Conservation (phyloP, 2,113 vertebrate species). For the Pleuronectes platessa region DNA sequence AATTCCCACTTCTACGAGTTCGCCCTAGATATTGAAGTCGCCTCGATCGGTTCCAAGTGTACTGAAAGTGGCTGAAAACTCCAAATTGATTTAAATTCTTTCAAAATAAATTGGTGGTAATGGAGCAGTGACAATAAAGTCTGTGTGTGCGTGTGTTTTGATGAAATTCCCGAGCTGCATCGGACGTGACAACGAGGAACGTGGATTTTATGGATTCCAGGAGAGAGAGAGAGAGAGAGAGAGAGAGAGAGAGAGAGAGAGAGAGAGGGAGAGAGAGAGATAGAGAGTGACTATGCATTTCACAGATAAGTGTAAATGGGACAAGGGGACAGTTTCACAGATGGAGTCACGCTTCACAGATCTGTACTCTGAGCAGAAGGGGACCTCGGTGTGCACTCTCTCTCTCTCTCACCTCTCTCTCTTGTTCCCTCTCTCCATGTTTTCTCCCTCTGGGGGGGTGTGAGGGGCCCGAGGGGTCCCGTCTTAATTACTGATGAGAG, state of each 20-base stretch:
- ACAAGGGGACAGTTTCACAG: constrained; percentile 13
- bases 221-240: not conserved
- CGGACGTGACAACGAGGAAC: not conserved
- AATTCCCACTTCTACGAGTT: not conserved
- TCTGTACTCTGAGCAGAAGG: constrained; percentile 24
- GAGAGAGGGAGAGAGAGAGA: not conserved
- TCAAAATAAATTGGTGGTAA: not conserved
- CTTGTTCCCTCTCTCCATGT: constrained; percentile 5
- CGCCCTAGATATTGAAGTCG: not conserved
- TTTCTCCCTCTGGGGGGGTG: constrained; percentile 39
- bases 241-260: not conserved
- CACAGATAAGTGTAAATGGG: constrained; percentile 45
- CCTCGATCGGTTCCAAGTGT: not conserved
- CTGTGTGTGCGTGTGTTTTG: not conserved
- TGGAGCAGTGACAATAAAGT: not conserved
- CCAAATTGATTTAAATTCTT: constrained; percentile 16
- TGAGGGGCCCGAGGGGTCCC: constrained; percentile 51
- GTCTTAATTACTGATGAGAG: constrained; percentile 76
- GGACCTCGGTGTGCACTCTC: constrained; percentile 6
- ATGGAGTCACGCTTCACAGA: constrained; percentile 48
- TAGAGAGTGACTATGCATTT: constrained; percentile 31
- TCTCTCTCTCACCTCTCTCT: not conserved
- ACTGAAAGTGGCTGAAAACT: constrained; percentile 38
- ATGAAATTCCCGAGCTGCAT: constrained; percentile 10
- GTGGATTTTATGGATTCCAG: not conserved